Evolutionary conservation across 2,113 vertebrate genomes (phyloP), one percentile per base, ranked within the genome.

Genomic region (Lampris megalopsis): DNA sequence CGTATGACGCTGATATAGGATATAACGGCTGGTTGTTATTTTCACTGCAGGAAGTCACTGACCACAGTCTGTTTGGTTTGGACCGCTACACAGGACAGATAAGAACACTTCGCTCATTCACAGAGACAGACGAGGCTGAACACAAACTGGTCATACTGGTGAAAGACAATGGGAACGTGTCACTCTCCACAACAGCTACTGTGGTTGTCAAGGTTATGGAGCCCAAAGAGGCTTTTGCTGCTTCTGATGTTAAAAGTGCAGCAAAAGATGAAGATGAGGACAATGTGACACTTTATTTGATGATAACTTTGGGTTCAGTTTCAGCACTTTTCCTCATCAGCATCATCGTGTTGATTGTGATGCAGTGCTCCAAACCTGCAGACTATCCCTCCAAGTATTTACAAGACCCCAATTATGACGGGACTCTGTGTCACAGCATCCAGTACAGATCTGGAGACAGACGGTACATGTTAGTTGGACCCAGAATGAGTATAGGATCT

Each of bases 401-500:
- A 1, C 69, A 58, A 61, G 73, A 81, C 10, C 1, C 56, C 0
- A 81, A 81, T 42, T 62, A 81, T 45, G 73, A 76, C 35, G 79
- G 79, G 38, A 75, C 79, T 52, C 56, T 83, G 10, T 76, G 53
- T 13, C 75, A 69, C 74, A 85, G 78, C 70, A 81, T 80, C 66
- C 82, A 85, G 70, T 85, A 85, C 79, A 81, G 79, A 85, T 79
- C 81, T 40, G 81, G 81, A 67, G 81, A 83, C 62, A 79, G 67
- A 35, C 81, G 81, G 1, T 84, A 84, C 76, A 83, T 83, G 76
- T 64, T 83, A 75, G 82, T 85, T 71, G 79, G 83, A 85, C 79
- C 83, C n/a, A 80, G 74, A 24, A 81, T 81, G 83, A 85, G 78
- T 72, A 66, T 67, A 45, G 68, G 77, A 62, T 79, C 77, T 68